Conservation (phyloP, 1,140 invertebrate genomes). For the Orius insidiosus region DNA sequence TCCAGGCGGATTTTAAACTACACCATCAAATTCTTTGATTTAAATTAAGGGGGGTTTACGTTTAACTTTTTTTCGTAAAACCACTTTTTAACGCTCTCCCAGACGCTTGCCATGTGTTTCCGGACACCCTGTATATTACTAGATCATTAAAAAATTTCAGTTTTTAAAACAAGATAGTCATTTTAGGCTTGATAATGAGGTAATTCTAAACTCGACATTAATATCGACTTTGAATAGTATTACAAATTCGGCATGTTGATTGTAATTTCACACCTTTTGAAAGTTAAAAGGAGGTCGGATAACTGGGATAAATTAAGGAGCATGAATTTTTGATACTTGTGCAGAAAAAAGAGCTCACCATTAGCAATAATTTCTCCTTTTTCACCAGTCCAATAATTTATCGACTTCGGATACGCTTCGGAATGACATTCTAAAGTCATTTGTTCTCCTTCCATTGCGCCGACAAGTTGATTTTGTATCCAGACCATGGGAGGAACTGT, state of each 20-base stretch:
- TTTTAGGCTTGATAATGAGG: no score
- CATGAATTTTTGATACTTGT: background rate
- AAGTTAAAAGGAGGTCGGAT: constrained; percentile 5
- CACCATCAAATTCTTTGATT: no score
- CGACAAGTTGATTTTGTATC: constrained; percentile 63
- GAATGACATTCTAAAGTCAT: constrained; percentile 64
- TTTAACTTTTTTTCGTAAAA: no score
- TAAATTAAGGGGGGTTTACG: no score
- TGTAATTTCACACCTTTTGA: background rate
- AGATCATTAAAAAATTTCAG: no score
- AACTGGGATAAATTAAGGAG: background rate
- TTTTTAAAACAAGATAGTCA: no score
- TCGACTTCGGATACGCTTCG: constrained; percentile 72
- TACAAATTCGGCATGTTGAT: constrained; percentile 48
- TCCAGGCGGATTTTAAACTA: no score
- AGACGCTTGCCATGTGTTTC: no score
- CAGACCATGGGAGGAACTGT: constrained; percentile 57
- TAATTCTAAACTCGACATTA: no score
- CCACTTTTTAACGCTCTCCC: no score
- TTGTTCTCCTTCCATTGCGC: constrained; percentile 50
- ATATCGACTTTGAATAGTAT: constrained; percentile 67
- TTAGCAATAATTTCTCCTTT: constrained; percentile 57
- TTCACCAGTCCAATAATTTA: constrained; percentile 68
- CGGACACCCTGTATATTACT: no score
- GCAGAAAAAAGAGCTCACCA: constrained; percentile 32